Conservation (phyloP, 2,113 vertebrate species). For the Tragelaphus strepsiceros region DNA sequence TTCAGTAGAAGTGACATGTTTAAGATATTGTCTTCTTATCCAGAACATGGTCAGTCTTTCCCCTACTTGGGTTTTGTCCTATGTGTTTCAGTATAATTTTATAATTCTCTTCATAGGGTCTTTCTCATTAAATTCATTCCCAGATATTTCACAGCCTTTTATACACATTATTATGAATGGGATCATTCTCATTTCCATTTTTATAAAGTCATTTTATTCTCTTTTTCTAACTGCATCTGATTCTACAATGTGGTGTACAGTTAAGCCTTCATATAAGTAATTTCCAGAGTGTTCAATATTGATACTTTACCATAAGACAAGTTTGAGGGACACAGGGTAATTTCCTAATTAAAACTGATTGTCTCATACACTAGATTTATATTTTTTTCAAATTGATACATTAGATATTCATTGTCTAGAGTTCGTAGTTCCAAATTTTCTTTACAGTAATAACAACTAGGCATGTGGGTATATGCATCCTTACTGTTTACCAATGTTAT, state of each 20-base stretch:
- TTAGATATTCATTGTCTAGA: not conserved
- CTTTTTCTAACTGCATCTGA: constrained; percentile 17
- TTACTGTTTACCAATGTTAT: not conserved
- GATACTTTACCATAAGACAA: not conserved
- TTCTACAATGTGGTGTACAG: not conserved
- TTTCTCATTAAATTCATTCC: constrained; percentile 45
- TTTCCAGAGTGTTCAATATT: not conserved
- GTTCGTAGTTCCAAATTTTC: not conserved
- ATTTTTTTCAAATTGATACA: not conserved
- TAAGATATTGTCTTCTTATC: not conserved
- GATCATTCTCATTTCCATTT: constrained; percentile 31
- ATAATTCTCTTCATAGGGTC: not conserved
- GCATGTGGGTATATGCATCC: not conserved
- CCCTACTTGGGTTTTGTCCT: constrained; percentile 22
- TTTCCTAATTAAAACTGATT: not conserved
- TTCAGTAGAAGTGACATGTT: constrained; percentile 20
- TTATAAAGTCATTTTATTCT: constrained; percentile 6
- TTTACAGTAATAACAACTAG: not conserved
- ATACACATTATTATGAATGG: not conserved
- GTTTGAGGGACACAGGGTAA: not conserved
- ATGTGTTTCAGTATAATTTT: constrained; percentile 41
- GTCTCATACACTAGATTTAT: not conserved
- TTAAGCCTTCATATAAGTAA: not conserved
- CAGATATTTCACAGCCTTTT: constrained; percentile 9
- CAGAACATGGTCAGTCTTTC: not conserved